phyloP scores from a whole-genome alignment of 2,797 vertebrate genomes.

The Sarcoramphus papa region DNA sequence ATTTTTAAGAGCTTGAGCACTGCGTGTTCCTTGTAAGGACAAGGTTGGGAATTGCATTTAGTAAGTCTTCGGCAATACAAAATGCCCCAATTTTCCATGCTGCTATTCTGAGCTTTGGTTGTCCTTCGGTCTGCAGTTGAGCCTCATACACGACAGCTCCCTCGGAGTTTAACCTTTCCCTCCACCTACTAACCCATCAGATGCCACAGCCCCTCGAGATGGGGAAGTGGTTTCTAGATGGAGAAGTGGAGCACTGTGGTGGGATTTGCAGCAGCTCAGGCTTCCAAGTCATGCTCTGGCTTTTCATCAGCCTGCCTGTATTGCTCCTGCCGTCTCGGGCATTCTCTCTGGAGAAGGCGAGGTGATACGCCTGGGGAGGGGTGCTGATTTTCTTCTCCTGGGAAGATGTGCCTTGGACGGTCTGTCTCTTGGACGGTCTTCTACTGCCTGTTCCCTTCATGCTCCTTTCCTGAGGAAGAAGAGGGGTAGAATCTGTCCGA shows the following conservation, averaged over 20 bases:
- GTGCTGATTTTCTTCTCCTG: background rate
- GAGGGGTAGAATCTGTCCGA: background rate
- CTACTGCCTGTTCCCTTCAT: accelerated
- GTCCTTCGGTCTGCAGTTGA: background rate
- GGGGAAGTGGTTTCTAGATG: background rate
- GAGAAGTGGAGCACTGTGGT: background rate
- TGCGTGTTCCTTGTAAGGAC: slow-evolving; percentile 54
- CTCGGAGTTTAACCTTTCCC: background rate
- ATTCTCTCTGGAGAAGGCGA: background rate
- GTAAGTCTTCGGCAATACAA: background rate
- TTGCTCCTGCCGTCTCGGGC: accelerated
- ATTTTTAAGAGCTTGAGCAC: slow-evolving; percentile 81
- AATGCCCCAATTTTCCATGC: background rate
- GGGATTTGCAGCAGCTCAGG: background rate
- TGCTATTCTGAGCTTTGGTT: background rate
- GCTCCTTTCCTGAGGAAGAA: background rate
- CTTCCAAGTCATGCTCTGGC: background rate
- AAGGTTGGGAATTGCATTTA: background rate
- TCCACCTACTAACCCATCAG: background rate
- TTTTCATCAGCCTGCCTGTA: background rate
- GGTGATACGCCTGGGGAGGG: accelerated
- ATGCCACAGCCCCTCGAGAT: background rate
- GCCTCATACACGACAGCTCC: background rate
- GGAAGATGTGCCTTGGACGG: background rate
- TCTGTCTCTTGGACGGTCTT: background rate